Evolutionary conservation across 2,888 invertebrate genomes (phyloP), one percentile per base, ranked within the genome.

Genomic region (Microctonus hyperodae): DNA sequence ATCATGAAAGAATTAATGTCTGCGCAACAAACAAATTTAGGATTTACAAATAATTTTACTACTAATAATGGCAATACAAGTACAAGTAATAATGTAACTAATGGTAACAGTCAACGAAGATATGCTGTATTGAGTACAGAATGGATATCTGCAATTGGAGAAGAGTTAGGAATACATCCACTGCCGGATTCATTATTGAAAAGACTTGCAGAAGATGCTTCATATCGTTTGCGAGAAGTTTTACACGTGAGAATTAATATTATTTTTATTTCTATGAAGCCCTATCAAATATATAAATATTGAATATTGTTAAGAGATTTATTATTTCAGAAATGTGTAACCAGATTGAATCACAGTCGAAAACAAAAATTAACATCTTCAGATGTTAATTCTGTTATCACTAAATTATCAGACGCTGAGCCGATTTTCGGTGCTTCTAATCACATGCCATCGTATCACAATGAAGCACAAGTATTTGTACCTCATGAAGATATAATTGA

Each of bases 251-350:
- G 72, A 48, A 58, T 33, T 1, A 16, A 44, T 20, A 55, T 7
- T 5, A n/a, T n/a, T 57, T 35, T 51, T 28, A 20, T 53, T 56
- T 56, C 33, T 50, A 13, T 64, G 3, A 5, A 33, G 50, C 23
- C 6, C 48, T 50, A 25, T 33, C 5, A 57, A 28, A n/a, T n/a
- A n/a, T n/a, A n/a, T 35, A 2, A 2, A 59, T 37, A 33, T 25
- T 48, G 4, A 22, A 33, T 13, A 48, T 31, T 33, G 53, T 37
- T 40, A n/a, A 10, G 6, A 11, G 3, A 13, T 40, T 11, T n/a
- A n/a, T n/a, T n/a, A n/a, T n/a, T 76, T 16, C 40, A 83, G 83
- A 83, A 83, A 82, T 83, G 83, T 57, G 78, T 80, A 13, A 83
- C 80, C n/a, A 80, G 83, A 70, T 72, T 83, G 28, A 80, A 79